Base-by-base conservation (phyloP, 2,888 invertebrate species). In the Laothoe populi region DNA sequence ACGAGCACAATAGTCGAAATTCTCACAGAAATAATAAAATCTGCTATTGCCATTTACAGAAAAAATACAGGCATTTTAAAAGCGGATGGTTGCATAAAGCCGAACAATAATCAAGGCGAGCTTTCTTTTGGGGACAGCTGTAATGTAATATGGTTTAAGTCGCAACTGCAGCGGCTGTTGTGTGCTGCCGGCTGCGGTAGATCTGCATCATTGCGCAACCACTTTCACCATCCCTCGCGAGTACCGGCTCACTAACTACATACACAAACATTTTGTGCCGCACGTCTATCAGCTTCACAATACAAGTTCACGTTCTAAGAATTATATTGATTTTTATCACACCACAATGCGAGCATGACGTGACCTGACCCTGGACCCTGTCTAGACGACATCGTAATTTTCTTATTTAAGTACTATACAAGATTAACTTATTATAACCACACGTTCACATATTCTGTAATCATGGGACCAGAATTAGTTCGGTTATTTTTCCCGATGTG, bases 181-280 rank as follows among this genome's bases (percentile, higher is more conserved):
- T 19, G 44, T 7, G 77, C 81, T 82, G 31, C 81, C 77, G 82
- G 80, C 78, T 76, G 70, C 64, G 71, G 68, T 69, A 61, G 66
- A 70, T 77, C 81, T 83, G 86, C 88, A 86, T 77, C 75, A 83
- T 92, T 91, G 84, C 85, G 86, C 82, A 91, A 91, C 77, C 74
- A 89, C 92, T 92, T 92, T 92, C 92, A 87, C 92, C 86, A 76
- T 70, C 74, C 74, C 73, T 73, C 73, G 72, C 72, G 66, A 61
- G 65, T 63, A n/a, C 24, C 44, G 61, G 64, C 66, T 66, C 62
- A 71, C 71, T 75, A 75, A 73, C 78, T 71, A 67, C 73, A 65
- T 69, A 74, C 73, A 71, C 73, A 73, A 77, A 73, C 74, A 68
- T 26, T 31, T 44, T 16, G 42, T 42, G 40, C 49, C 60, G 70